A percentile compares a stretch with the other conserved stretches of the same genome.
Conservation (phyloP, 2,888 invertebrate genomes). For the Notodonta ziczac region DNA sequence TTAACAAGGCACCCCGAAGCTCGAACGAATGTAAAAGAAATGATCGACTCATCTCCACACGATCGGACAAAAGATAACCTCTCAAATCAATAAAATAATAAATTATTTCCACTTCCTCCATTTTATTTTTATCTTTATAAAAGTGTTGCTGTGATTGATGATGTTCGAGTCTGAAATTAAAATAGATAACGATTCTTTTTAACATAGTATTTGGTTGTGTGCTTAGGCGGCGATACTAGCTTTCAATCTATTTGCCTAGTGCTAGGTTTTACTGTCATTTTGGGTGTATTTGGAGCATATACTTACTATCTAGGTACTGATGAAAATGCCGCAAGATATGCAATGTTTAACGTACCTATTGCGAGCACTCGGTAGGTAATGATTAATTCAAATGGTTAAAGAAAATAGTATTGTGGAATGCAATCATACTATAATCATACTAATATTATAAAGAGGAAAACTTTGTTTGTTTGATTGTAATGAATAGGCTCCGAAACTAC, state of each 20-base stretch:
- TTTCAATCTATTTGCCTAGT: constrained; percentile 17
- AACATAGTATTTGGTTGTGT: constrained; percentile 21
- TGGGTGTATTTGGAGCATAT: too few relatives aligned
- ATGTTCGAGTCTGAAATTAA: constrained; percentile 47
- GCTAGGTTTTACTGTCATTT: constrained; percentile 9
- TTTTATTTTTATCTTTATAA: constrained; percentile 70
- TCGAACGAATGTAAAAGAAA: constrained; percentile 63
- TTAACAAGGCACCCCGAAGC: constrained; percentile 54
- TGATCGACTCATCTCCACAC: constrained; percentile 63
- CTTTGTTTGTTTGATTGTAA: too few relatives aligned
- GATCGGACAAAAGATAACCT: constrained; percentile 78
- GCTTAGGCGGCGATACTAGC: constrained; percentile 10
- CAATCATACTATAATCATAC: too few relatives aligned
- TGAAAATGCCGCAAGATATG: too few relatives aligned
- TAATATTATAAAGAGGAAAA: too few relatives aligned
- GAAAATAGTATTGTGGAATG: too few relatives aligned
- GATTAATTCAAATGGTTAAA: too few relatives aligned
- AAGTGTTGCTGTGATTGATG: constrained; percentile 81
- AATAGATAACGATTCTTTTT: constrained; percentile 37
- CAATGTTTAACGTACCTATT: too few relatives aligned
- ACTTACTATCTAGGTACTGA: too few relatives aligned
- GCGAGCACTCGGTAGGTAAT: too few relatives aligned
- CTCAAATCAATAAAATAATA: constrained; percentile 81
- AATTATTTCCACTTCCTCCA: constrained; percentile 75
- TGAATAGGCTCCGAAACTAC: too few relatives aligned